Conservation (phyloP, 2,888 invertebrate genomes). For the Amblyjoppa fuscipennis region DNA sequence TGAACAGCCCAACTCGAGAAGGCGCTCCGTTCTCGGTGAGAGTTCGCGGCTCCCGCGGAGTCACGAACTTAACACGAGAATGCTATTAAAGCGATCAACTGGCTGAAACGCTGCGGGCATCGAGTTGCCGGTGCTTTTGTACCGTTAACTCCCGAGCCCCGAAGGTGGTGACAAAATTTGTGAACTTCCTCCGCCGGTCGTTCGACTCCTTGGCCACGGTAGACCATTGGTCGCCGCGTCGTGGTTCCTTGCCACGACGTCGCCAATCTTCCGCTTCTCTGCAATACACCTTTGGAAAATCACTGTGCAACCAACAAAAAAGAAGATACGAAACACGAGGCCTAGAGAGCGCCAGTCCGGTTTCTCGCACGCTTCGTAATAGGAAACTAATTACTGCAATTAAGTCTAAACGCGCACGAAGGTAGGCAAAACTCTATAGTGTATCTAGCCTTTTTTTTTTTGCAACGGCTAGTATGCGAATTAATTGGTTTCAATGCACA, state of each 20-base stretch:
- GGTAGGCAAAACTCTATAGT: not conserved
- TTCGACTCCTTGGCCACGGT: slow-evolving; percentile 4
- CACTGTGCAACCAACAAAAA: not conserved
- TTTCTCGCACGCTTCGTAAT: slow-evolving; percentile 59
- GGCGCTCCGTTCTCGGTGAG: slow-evolving; percentile 41
- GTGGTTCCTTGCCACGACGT: slow-evolving; percentile 64
- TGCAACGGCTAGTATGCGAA: slow-evolving; percentile 42
- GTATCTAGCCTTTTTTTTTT: slow-evolving; percentile 19
- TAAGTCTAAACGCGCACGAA: slow-evolving; percentile 57
- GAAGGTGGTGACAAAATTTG: slow-evolving; percentile 56
- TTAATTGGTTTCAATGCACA: slow-evolving; percentile 50
- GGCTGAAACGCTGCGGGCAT: slow-evolving; percentile 74
- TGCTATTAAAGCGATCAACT: slow-evolving; percentile 81
- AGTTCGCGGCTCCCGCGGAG: slow-evolving; percentile 57
- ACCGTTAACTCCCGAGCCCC: slow-evolving; percentile 65
- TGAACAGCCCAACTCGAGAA: slow-evolving; percentile 22
- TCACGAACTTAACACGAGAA: slow-evolving; percentile 72
- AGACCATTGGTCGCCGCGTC: slow-evolving; percentile 68
- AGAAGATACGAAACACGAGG: slow-evolving; percentile 38
- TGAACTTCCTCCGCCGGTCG: slow-evolving; percentile 22
- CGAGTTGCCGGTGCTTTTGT: slow-evolving; percentile 62
- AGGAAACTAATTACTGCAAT: slow-evolving; percentile 66
- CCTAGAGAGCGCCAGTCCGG: slow-evolving; percentile 32
- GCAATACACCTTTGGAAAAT: not conserved
- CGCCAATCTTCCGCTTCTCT: slow-evolving; percentile 64